Conservation (phyloP, 2,797 vertebrate species). For the Acridotheres tristis region DNA sequence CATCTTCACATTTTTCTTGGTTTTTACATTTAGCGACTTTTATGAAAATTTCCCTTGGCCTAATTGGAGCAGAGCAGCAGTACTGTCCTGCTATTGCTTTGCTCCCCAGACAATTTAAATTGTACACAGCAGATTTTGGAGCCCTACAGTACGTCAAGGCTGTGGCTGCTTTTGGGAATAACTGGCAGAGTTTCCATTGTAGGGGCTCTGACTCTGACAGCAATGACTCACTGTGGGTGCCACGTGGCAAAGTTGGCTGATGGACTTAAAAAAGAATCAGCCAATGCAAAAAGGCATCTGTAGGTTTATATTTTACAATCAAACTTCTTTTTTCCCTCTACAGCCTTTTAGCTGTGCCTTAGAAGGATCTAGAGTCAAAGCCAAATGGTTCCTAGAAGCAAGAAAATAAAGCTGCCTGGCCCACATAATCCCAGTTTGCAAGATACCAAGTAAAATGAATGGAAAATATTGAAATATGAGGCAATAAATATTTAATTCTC, state of each 20-base stretch:
- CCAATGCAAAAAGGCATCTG: not conserved
- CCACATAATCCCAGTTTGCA: not conserved
- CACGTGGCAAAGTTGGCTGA: not conserved
- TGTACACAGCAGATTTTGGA: not conserved
- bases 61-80: not conserved
- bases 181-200: not conserved
- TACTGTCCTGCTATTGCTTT: not conserved
- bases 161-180: not conserved
- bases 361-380: not conserved
- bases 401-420: not conserved
- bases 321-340: not conserved
- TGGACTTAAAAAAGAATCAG: not conserved
- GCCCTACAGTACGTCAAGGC: not conserved
- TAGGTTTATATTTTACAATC: not conserved
- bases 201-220: not conserved
- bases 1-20: not conserved
- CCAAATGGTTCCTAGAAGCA: not conserved
- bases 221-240: not conserved
- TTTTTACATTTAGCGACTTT: not conserved
- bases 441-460: not conserved
- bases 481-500: not conserved
- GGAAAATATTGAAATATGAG: not conserved
- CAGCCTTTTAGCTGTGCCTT: not conserved
- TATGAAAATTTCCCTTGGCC: not conserved
- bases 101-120: not conserved